Evolutionary conservation across 2,888 invertebrate species (phyloP).

Genomic region (Ochropleura leucogaster): DNA sequence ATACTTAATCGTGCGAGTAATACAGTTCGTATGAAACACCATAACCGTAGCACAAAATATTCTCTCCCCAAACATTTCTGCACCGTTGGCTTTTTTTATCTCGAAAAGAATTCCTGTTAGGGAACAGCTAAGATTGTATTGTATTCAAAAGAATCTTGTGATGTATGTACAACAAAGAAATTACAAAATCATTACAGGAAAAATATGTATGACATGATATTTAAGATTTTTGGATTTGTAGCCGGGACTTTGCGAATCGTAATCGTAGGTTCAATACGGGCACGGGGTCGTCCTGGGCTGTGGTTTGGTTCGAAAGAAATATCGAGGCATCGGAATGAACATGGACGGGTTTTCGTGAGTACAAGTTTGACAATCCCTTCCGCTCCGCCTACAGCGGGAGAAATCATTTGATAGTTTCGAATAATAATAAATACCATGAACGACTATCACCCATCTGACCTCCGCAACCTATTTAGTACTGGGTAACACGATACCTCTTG

Average conservation of each 20-base stretch:
- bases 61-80: conserved; percentile 58
- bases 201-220: neutral
- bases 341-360: no score
- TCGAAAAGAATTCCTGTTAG: conserved; percentile 55
- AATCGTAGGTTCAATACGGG: neutral
- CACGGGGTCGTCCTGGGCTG: no score
- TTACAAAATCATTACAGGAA: conserved; percentile 41
- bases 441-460: no score
- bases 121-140: conserved; percentile 59
- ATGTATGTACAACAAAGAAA: conserved; percentile 57
- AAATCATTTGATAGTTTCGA: no score
- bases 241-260: no score
- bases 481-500: no score
- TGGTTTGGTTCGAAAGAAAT: no score
- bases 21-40: conserved; percentile 46
- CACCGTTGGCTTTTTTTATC: conserved; percentile 58
- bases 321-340: no score
- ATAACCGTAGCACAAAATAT: conserved; percentile 50
- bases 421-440: no score
- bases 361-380: no score
- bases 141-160: conserved; percentile 59
- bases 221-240: neutral
- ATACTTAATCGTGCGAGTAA: neutral
- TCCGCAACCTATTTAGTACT: no score
- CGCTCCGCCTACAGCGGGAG: no score